Evolutionary conservation across 2,113 vertebrate species (phyloP).

Genomic region (Circaetus cinerascens): DNA sequence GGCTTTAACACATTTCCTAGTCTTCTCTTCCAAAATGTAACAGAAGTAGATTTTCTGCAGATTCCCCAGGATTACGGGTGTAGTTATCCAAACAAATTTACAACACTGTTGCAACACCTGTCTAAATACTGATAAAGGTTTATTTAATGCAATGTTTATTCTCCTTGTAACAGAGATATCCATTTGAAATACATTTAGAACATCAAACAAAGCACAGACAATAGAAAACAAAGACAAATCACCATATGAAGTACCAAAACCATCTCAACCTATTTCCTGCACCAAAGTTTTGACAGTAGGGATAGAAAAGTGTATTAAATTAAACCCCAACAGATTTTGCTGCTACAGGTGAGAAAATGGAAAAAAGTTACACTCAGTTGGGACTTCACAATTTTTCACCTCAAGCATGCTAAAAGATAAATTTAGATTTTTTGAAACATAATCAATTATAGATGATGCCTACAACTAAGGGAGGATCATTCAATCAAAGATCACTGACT

Average conservation of each 20-base stretch:
- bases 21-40: fast-evolving
- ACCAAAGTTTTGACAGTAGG: not conserved
- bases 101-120: not conserved
- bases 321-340: not conserved
- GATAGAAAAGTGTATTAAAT: not conserved
- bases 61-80: fast-evolving
- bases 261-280: not conserved
- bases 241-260: not conserved
- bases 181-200: not conserved
- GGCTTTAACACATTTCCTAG: not conserved
- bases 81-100: fast-evolving
- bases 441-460: not conserved
- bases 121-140: not conserved
- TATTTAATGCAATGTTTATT: not conserved
- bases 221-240: not conserved
- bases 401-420: not conserved
- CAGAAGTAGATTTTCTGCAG: fast-evolving
- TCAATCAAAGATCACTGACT: not conserved
- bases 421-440: not conserved
- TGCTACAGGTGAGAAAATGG: not conserved
- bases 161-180: not conserved
- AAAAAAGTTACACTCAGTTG: fast-evolving
- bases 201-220: slow-evolving; percentile 5
- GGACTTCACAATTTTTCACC: not conserved
- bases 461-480: not conserved